phyloP scores from a whole-genome alignment of 1,140 invertebrate genomes.

The Pomacea maculata region DNA sequence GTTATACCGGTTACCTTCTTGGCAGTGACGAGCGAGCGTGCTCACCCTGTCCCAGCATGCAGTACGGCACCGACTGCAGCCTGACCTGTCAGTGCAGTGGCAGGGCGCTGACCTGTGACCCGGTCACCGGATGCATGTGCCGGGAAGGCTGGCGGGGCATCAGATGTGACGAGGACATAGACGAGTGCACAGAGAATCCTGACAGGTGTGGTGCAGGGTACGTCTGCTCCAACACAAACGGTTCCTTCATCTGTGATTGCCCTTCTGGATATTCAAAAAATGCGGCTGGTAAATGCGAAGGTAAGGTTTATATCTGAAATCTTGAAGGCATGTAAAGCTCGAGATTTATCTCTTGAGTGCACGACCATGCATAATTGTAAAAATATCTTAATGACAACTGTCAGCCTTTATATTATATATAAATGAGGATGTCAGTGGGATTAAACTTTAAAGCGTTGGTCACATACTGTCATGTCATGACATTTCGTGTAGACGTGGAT shows the following conservation, averaged over 20 bases:
- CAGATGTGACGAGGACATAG: conserved; percentile 4
- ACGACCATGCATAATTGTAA: too few species aligned
- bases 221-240: background rate
- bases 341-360: too few species aligned
- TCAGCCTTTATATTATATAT: too few species aligned
- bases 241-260: background rate
- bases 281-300: background rate
- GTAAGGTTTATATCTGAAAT: background rate
- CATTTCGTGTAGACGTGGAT: background rate
- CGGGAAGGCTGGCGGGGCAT: conserved; percentile 6
- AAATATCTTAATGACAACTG: too few species aligned
- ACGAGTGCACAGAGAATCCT: background rate
- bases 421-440: too few species aligned
- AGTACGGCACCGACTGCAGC: conserved; percentile 33
- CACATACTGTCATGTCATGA: too few species aligned
- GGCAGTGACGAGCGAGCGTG: conserved; percentile 27
- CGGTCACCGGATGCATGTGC: conserved; percentile 34
- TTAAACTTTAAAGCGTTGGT: too few species aligned
- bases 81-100: conserved; percentile 31
- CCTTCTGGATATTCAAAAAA: background rate
- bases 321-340: too few species aligned
- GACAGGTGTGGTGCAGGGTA: background rate
- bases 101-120: conserved; percentile 24
- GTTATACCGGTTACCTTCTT: conserved; percentile 28
- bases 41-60: background rate